Evolutionary conservation across 2,113 vertebrate genomes (phyloP).

Genomic region (Fulmarus glacialis): DNA sequence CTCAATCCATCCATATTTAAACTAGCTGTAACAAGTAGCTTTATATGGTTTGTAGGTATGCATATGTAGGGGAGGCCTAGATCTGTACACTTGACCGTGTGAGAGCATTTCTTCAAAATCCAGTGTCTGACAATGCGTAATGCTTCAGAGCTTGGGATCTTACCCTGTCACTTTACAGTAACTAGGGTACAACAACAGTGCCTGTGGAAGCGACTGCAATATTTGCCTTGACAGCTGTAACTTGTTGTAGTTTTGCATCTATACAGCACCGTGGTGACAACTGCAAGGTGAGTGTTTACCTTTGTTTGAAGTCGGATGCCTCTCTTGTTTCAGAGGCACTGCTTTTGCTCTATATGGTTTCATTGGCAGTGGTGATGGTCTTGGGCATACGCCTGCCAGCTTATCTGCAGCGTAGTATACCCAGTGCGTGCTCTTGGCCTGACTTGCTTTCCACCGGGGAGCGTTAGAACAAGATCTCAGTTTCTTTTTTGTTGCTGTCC

Average conservation of each 20-base stretch:
- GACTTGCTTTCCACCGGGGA: not conserved
- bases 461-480: not conserved
- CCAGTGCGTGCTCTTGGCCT: not conserved
- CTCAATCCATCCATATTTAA: not conserved
- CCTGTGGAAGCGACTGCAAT: not conserved
- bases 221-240: not conserved
- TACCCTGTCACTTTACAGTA: not conserved
- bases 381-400: not conserved
- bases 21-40: not conserved
- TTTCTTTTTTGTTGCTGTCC: not conserved
- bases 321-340: not conserved
- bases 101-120: not conserved
- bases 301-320: not conserved
- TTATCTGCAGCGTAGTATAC: not conserved
- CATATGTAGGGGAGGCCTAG: not conserved
- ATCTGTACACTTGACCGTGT: rapidly evolving
- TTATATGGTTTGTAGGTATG: not conserved
- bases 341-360: not conserved
- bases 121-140: not conserved
- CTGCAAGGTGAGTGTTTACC: not conserved
- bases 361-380: not conserved
- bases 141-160: not conserved
- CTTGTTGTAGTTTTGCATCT: not conserved
- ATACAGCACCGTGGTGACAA: not conserved
- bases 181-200: not conserved